Evolutionary conservation across 2,797 vertebrate species (phyloP), one percentile per base, ranked within the genome.

Genomic region (Sebastes hubbsi): DNA sequence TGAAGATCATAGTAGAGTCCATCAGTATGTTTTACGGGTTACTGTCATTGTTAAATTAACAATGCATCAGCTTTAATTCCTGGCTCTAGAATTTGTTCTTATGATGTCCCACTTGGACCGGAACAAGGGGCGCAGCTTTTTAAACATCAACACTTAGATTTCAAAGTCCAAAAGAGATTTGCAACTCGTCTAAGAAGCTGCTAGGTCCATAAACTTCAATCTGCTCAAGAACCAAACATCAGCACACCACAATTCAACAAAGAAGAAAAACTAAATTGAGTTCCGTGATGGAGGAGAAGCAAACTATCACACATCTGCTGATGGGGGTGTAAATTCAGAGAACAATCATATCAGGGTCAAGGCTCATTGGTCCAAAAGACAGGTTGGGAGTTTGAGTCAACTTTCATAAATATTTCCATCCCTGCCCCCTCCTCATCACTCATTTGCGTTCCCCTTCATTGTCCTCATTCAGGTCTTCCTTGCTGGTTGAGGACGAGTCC

Each of bases 401-500:
- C 46, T 12, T 58, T 72, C 10, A 60, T 60, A 52, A 67, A 75
- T 73, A 77, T 64, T 64, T 74, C 25, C 63, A 71, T 80, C 52
- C 11, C 22, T 16, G 46, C 27, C 10, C 61, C 22, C 16, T n/a
- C 10, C 42, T 59, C 25, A 4, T 77, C 78, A 10, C 12, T 80
- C 59, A 58, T 87, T 62, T 87, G n/a, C 8, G 34, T 38, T 30
- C 36, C 61, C 10, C 78, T 1, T 59, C 78, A 1, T 59, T 55
- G 18, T 88, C 84, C 29, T 78, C 13, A 2, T 25, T 75, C 13
- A 3, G 20, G 20, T 85, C 87, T n/a, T 84, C 79, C 25, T 76
- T 79, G 11, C 25, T 73, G 6, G 85, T 66, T 4, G 77, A 75
- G 6, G 89, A 69, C 8, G 68, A 12, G 8, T 91, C 85, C 8